Evolutionary conservation across 1,140 invertebrate species (phyloP).

Genomic region (Papilio helenus): DNA sequence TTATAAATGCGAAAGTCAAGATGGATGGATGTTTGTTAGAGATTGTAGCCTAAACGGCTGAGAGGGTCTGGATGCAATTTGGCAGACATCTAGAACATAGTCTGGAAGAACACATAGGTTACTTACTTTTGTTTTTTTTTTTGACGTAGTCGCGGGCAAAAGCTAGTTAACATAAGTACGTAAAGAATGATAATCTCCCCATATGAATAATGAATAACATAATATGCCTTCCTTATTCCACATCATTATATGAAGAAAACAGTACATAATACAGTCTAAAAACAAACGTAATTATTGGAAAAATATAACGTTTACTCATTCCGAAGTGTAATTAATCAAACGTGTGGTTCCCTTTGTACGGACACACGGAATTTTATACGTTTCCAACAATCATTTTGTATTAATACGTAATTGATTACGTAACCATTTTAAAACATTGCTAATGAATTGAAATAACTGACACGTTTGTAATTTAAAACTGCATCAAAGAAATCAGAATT

Average conservation of each 20-base stretch:
- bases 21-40: too few relatives aligned
- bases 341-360: background rate
- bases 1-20: too few relatives aligned
- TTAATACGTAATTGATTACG: conserved; percentile 5
- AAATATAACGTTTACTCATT: conserved; percentile 16
- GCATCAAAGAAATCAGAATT: too few relatives aligned
- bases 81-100: too few relatives aligned
- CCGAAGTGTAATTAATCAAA: conserved; percentile 20
- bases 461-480: background rate
- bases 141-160: too few relatives aligned
- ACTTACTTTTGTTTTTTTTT: too few relatives aligned
- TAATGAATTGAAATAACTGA: background rate
- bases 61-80: too few relatives aligned
- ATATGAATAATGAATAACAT: background rate
- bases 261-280: background rate
- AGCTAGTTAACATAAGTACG: too few relatives aligned
- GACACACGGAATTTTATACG: background rate
- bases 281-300: background rate
- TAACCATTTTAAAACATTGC: background rate
- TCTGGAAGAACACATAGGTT: too few relatives aligned
- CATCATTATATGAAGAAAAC: background rate
- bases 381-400: conserved; percentile 2
- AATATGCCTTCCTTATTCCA: background rate
- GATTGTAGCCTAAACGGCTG: too few relatives aligned
- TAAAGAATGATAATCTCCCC: too few relatives aligned